Conservation (phyloP, 1,140 invertebrate species). For the Melitaea cinxia region DNA sequence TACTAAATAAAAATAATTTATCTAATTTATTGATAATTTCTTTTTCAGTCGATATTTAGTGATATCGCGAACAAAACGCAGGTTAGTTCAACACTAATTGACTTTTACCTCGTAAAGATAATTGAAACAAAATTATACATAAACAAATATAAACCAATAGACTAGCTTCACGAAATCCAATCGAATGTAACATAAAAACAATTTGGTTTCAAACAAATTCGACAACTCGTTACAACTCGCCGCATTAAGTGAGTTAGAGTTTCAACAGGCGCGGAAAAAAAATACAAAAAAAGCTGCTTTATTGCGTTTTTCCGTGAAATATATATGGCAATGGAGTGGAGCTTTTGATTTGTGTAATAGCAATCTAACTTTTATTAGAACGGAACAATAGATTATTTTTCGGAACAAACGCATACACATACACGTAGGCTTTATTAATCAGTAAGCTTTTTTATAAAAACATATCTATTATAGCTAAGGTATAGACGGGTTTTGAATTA, state of each 20-base stretch:
- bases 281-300: conserved; percentile 31
- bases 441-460: too few species aligned
- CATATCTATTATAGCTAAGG: too few species aligned
- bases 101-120: background rate
- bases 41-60: too few species aligned
- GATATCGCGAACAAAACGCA: too few species aligned
- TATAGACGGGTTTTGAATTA: too few species aligned
- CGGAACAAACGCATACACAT: too few species aligned
- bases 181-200: conserved; percentile 49
- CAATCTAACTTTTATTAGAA: conserved; percentile 48
- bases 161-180: conserved; percentile 40
- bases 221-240: conserved; percentile 65
- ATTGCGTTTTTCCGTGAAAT: conserved; percentile 32
- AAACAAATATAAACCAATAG: conserved; percentile 29
- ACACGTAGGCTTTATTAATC: too few species aligned
- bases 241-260: conserved; percentile 59
- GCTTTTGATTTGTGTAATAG: conserved; percentile 49
- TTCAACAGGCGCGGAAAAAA: conserved; percentile 45
- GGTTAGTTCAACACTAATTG: too few species aligned
- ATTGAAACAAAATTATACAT: background rate
- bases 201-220: conserved; percentile 56
- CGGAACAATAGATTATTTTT: conserved; percentile 19
- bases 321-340: conserved; percentile 43
- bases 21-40: too few species aligned
- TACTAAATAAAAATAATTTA: too few species aligned